phyloP scores from a whole-genome alignment of 2,888 invertebrate genomes.

The Drosophila greeni region DNA sequence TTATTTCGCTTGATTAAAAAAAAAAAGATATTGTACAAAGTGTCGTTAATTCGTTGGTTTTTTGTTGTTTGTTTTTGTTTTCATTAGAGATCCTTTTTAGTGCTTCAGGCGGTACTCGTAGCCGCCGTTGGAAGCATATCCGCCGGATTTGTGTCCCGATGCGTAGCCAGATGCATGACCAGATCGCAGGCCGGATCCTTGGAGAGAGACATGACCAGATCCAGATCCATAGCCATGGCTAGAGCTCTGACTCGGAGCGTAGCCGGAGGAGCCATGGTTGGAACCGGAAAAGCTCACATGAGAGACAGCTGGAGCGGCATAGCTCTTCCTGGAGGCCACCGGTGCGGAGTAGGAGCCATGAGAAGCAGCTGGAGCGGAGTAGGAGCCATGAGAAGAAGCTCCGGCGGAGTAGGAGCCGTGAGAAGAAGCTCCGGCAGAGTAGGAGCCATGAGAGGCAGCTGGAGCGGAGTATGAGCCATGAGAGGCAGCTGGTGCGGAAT shows the following conservation, averaged over 20 bases:
- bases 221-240: slow-evolving; percentile 23
- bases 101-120: slow-evolving; percentile 60
- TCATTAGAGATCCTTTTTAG: slow-evolving; percentile 39
- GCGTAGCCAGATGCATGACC: slow-evolving; percentile 7
- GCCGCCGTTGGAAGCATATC: slow-evolving; percentile 67
- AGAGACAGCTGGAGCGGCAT: slow-evolving; percentile 45
- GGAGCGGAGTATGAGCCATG: slow-evolving; percentile 26
- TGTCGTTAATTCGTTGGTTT: not conserved
- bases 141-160: slow-evolving; percentile 28
- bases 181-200: slow-evolving; percentile 16
- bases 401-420: slow-evolving; percentile 6
- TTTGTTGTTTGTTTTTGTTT: not conserved
- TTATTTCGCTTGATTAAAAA: slow-evolving; percentile 19
- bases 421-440: not conserved
- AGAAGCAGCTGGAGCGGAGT: slow-evolving; percentile 19
- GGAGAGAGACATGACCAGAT: slow-evolving; percentile 9
- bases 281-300: slow-evolving; percentile 36
- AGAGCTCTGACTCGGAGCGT: not conserved
- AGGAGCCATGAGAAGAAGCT: slow-evolving; percentile 17
- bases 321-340: slow-evolving; percentile 19
- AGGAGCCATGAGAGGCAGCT: slow-evolving; percentile 9
- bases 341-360: slow-evolving; percentile 19
- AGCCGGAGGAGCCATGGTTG: slow-evolving; percentile 17
- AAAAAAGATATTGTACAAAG: slow-evolving; percentile 6
- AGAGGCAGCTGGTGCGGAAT: slow-evolving; percentile 9